Conservation (phyloP, 2,797 vertebrate species). For the Helarctos malayanus region DNA sequence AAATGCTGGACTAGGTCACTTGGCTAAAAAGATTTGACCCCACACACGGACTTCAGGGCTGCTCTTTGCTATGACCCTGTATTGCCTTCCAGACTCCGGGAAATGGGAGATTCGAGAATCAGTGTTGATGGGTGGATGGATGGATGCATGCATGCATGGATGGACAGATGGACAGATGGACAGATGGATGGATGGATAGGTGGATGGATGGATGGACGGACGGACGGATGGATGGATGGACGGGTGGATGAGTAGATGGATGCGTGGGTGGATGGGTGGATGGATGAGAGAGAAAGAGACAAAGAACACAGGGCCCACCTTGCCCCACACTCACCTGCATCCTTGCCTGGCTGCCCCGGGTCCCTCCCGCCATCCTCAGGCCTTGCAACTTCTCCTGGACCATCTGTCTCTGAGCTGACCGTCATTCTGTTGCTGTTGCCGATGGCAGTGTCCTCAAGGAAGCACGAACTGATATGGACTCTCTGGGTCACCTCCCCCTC, state of each 20-base stretch:
- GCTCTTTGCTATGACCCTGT: rapidly evolving
- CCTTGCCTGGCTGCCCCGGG: rapidly evolving
- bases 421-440: slow-evolving; percentile 64
- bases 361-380: rapidly evolving
- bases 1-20: neutral
- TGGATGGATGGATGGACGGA: no score
- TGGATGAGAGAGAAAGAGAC: rapidly evolving
- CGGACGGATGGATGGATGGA: rapidly evolving
- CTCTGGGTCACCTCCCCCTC: neutral
- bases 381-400: rapidly evolving
- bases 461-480: neutral
- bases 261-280: rapidly evolving
- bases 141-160: rapidly evolving
- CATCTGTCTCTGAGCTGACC: rapidly evolving
- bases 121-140: rapidly evolving
- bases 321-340: neutral
- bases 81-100: neutral
- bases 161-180: rapidly evolving
- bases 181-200: no score
- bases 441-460: neutral
- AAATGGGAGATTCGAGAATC: neutral
- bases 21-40: neutral
- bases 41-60: neutral
- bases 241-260: rapidly evolving
- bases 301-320: neutral